Base-by-base conservation (phyloP, 2,113 vertebrate genomes). In the Reinhardtius hippoglossoides region DNA sequence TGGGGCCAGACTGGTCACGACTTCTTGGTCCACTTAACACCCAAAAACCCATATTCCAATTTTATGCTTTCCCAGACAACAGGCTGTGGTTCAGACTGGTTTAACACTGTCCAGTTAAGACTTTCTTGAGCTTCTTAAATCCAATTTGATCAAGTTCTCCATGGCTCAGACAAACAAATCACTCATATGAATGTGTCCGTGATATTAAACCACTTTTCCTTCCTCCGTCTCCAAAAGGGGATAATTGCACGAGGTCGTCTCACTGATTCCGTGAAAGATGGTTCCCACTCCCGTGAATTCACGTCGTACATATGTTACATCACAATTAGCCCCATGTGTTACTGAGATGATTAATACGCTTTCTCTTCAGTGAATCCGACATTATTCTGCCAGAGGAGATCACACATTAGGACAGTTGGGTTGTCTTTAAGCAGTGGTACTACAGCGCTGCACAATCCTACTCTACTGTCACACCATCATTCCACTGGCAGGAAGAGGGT, bases 121-220 rank as follows among this genome's bases (percentile, higher is more conserved):
- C 58, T 54, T 76, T 59, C 67, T 31, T 82, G 65, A 40, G 71
- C 48, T 54, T 70, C 75, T 87, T 23, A 75, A 84, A 86, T 82
- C 74, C 64, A 78, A 69, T 84, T 84, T 5, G 67, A 63, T 75
- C 74, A 63, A 54, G 48, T 80, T 81, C 78, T 46, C 21, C 18
- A 56, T 35, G 65, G 52, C 18, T 66, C 55, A 0, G 16, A 81
- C 27, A 46, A 69, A 8, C 66, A 42, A 60, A 69, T 58, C 61
- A 40, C 21, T 71, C 62, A 20, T 48, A 48, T 48, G 61, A 76
- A 74, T 23, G 60, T 46, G 67, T 82, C 74, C 37, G 62, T 16
- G 12, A 44, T 71, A 65, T 73, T 69, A 15, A 57, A 44, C 67
- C 67, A 16, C 15, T 50, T 18, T 50, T n/a, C n/a, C n/a, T n/a